Conservation (phyloP, 2,113 vertebrate genomes). For the Rallus limicola region DNA sequence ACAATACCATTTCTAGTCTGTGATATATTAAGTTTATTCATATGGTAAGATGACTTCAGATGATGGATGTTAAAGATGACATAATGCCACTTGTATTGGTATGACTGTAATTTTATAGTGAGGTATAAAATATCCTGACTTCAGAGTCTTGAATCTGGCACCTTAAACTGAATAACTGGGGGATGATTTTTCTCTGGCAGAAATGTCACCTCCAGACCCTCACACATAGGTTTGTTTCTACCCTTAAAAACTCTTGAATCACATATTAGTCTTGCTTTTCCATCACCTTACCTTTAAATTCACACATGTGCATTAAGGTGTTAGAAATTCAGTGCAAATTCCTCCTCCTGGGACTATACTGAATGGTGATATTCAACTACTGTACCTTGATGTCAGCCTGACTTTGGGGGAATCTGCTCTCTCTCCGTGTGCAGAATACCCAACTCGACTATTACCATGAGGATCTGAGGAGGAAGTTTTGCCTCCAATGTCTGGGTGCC, state of each 20-base stretch:
- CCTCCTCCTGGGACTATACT: neutral
- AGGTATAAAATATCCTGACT: neutral
- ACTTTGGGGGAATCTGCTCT: slow-evolving; percentile 17
- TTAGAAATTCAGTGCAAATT: slow-evolving; percentile 17
- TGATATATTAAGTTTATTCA: neutral
- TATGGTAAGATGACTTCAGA: neutral
- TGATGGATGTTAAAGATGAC: neutral
- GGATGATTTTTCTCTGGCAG: neutral
- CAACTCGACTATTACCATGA: neutral
- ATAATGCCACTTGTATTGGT: neutral
- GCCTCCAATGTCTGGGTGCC: neutral
- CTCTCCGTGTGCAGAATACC: neutral
- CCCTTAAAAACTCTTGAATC: neutral
- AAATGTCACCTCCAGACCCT: slow-evolving; percentile 10
- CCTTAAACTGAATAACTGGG: neutral
- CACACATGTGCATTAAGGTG: neutral
- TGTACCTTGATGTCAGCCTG: slow-evolving; percentile 37
- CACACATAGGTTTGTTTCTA: neutral
- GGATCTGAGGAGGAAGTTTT: slow-evolving; percentile 14
- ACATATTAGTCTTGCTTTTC: neutral
- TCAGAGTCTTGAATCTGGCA: neutral
- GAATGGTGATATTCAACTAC: neutral
- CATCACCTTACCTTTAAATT: neutral
- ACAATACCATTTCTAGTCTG: neutral
- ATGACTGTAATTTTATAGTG: neutral